Evolutionary conservation across 1,140 invertebrate species (phyloP).

Genomic region (Nylanderia fulva): DNA sequence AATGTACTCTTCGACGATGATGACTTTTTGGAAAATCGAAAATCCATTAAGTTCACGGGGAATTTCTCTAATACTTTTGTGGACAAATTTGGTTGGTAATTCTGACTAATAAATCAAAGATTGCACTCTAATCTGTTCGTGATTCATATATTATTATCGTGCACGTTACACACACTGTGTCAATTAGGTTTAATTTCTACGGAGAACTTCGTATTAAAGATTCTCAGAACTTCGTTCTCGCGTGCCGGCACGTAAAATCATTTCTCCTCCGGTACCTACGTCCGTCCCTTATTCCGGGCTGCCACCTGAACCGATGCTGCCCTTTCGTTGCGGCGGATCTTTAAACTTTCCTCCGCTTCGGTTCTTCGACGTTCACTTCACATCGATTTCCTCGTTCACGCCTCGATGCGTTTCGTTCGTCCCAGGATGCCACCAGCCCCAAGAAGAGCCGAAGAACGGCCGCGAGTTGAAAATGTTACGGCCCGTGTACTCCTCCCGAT

Average conservation of each 20-base stretch:
- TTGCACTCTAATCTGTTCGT: neutral
- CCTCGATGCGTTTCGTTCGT: conserved; percentile 66
- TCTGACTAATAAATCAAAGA: conserved; percentile 34
- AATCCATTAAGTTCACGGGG: neutral
- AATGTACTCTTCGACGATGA: neutral
- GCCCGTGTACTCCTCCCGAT: conserved; percentile 7
- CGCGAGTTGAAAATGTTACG: conserved; percentile 61
- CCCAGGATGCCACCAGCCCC: conserved; percentile 61
- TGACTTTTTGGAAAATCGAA: neutral
- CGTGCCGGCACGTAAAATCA: conserved; percentile 40
- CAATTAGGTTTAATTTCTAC: conserved; percentile 35
- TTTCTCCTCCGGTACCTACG: conserved; percentile 58
- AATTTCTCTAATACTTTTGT: neutral
- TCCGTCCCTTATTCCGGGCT: conserved; percentile 51
- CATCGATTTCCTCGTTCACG: conserved; percentile 72
- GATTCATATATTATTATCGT: conserved; percentile 3
- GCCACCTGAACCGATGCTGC: conserved; percentile 37
- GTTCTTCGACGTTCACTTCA: conserved; percentile 61
- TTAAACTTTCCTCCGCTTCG: conserved; percentile 70
- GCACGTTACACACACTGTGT: neutral
- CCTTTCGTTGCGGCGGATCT: conserved; percentile 63
- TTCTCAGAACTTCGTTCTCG: neutral
- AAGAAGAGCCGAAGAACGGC: conserved; percentile 52
- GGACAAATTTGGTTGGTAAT: neutral
- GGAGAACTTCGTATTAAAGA: neutral